Evolutionary conservation across 2,888 invertebrate genomes (phyloP), one percentile per base, ranked within the genome.

Genomic region (Pemphredon lugubris): DNA sequence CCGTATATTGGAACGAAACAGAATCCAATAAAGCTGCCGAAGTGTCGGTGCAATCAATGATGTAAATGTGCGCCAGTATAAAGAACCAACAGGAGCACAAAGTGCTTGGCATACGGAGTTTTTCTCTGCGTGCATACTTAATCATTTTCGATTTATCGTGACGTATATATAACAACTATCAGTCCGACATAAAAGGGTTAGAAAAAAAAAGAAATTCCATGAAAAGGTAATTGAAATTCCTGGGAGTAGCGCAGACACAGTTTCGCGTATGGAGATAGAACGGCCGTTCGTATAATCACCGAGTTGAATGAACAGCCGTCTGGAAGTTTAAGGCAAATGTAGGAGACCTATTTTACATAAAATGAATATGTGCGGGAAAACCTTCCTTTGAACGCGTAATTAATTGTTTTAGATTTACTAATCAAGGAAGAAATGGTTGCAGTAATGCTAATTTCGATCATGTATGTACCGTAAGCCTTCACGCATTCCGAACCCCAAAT

Each of bases 31-130:
- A 68, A 68, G 23, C 45, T 54, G 68, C 5, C 50, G 58, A 53
- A 26, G 67, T 68, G 50, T 70, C 68, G 60, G 40, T 14, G 68
- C 51, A 70, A 68, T 55, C 70, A 68, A 57, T 55, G 55, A 70
- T 70, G 70, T 60, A 61, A 70, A 67, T 70, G 68, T 39, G 21
- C 44, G 21, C 16, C 39, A 14, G 66, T 21, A 21, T 42, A 42
- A 58, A 54, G 65, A 47, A 42, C 39, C 39, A 47, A 32, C 34
- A 32, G 34, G 21, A 18, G 48, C 13, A 39, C 42, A 54, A 54
- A 44, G 54, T 21, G 45, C 42, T 42, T 39, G 30, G 26, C 34
- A 48, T 21, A 47, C 40, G 21, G n/a, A n/a, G 4, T 11, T 44
- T 30, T 23, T 45, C 21, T 16, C 11, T 4, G 1, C 23, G 4